A percentile compares a stretch with the other conserved stretches of the same genome.
Conservation (phyloP, 2,113 vertebrate genomes). For the Mohoua ochrocephala region DNA sequence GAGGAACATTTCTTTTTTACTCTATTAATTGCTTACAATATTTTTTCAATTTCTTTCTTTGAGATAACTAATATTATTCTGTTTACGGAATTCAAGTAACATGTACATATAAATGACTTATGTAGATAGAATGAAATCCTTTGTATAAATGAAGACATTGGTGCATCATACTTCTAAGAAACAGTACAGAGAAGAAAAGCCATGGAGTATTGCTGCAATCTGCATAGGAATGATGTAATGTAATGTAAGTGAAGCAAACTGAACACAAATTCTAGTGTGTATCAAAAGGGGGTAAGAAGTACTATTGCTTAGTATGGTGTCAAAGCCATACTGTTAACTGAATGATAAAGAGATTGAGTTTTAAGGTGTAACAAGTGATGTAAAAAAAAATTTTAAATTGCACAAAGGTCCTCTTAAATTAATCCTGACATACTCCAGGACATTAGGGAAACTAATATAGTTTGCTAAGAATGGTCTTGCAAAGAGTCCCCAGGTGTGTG, state of each 20-base stretch:
- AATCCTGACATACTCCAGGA: background rate
- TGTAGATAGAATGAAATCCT: background rate
- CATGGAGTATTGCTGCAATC: background rate
- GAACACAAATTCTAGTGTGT: background rate
- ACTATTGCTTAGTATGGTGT: background rate
- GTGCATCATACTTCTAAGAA: background rate
- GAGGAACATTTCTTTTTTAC: background rate
- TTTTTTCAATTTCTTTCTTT: background rate
- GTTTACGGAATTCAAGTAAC: background rate
- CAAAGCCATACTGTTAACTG: background rate
- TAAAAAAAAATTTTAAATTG: background rate
- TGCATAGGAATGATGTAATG: background rate
- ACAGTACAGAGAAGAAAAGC: background rate
- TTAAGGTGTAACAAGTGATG: background rate
- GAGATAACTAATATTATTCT: background rate
- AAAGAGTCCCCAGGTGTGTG: background rate
- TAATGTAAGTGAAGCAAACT: background rate
- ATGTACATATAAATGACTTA: background rate
- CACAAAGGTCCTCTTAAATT: background rate
- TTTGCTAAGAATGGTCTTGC: background rate
- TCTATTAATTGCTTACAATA: background rate
- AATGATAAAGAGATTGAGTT: background rate
- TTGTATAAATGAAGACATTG: background rate
- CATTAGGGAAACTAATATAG: background rate
- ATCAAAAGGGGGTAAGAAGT: background rate